Percentiles rank a stretch among this genome's conserved stretches.
Conservation (phyloP, 2,113 vertebrate genomes). For the Taxidea taxus region DNA sequence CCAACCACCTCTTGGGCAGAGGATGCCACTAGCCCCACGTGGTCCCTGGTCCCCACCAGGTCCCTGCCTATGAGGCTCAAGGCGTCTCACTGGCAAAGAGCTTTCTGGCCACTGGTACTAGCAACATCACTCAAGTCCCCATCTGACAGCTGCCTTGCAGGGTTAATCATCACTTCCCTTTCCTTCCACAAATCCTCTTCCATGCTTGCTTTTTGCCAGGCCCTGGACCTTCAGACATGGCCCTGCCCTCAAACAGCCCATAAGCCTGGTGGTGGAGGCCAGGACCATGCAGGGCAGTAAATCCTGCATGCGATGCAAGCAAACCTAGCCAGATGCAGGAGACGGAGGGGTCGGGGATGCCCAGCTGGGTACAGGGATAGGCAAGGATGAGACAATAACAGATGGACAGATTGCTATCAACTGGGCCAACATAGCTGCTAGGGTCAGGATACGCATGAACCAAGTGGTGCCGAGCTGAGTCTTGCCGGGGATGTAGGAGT, state of each 20-base stretch:
- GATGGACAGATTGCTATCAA: not conserved
- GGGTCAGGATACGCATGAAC: not conserved
- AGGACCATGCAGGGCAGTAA: not conserved
- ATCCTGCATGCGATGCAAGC: not conserved
- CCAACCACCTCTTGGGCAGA: not conserved
- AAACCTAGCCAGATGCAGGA: not conserved
- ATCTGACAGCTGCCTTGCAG: not conserved
- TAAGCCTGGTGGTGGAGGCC: not conserved
- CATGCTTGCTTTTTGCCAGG: not conserved
- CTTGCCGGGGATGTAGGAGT: fast-evolving
- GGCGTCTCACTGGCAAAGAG: not conserved
- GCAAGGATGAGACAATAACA: not conserved
- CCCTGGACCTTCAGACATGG: not conserved
- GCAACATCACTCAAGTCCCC: fast-evolving
- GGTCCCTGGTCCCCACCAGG: too few species aligned
- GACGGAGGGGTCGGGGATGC: fast-evolving
- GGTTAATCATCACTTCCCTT: not conserved
- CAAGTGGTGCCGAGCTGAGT: fast-evolving
- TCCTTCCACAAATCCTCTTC: not conserved
- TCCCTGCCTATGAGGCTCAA: not conserved
- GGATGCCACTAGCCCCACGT: not conserved
- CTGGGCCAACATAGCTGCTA: fast-evolving
- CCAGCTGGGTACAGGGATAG: not conserved
- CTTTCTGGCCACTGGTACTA: not conserved
- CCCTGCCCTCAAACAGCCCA: not conserved